Conservation (phyloP, 37 sponge, comb jelly and placozoan species). For the Sycon ciliatum region DNA sequence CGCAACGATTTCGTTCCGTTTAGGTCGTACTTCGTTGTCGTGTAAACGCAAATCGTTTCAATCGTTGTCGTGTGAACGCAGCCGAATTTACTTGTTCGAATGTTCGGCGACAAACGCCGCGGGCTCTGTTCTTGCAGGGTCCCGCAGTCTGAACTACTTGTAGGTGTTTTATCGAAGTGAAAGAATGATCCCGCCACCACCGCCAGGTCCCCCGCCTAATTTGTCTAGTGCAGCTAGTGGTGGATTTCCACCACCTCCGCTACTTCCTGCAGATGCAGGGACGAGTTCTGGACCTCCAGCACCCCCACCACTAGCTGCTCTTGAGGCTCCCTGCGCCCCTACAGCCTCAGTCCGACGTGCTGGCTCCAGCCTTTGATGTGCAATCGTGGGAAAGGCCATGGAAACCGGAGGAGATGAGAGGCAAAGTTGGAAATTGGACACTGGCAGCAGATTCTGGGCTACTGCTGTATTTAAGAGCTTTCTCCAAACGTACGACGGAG, state of each 20-base stretch:
- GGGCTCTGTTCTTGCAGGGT: no score
- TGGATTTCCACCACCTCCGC: slow-evolving; percentile 27
- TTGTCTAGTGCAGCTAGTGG: neutral
- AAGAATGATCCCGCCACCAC: slow-evolving; percentile 30
- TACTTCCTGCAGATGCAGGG: slow-evolving; percentile 11
- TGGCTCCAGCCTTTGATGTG: neutral
- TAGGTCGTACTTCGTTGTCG: no score
- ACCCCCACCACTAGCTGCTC: neutral
- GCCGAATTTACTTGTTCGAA: no score
- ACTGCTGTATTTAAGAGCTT: slow-evolving; percentile 59
- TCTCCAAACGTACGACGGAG: slow-evolving; percentile 45
- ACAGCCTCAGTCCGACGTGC: neutral
- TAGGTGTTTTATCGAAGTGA: no score
- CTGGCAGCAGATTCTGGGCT: slow-evolving; percentile 79
- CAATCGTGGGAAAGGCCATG: slow-evolving; percentile 72
- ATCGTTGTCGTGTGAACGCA: no score
- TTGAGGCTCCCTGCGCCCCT: neutral
- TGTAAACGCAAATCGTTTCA: no score
- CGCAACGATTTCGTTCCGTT: no score
- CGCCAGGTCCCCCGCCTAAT: slow-evolving; percentile 18
- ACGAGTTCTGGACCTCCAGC: slow-evolving; percentile 2
- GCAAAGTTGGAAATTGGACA: slow-evolving; percentile 41
- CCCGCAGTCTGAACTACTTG: no score
- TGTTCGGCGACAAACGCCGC: no score
- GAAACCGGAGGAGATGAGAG: slow-evolving; percentile 47